Base-by-base conservation (phyloP, 2,888 invertebrate species). In the Metellina segmentata region DNA sequence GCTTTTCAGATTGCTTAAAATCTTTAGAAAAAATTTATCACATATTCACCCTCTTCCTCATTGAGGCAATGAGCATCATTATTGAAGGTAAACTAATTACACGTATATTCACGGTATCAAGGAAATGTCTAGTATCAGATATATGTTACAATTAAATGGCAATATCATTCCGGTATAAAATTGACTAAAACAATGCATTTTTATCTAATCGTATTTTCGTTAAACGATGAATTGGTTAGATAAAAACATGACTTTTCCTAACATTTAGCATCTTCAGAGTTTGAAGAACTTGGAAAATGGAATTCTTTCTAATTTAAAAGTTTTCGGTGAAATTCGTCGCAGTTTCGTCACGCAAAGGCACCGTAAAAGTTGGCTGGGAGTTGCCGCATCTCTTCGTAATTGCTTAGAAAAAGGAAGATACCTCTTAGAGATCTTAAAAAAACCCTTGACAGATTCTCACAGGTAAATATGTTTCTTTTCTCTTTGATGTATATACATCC, bases 271-370 rank as follows among this genome's bases (percentile, higher is more conserved):
- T 49, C 51, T 16, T 8, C 16, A 61, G 9, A 61, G 11, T 61
- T 61, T 87, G 61, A 51, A 83, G 19, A 82, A 87, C 8, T 49
- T 91, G 0, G 71, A 83, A 51, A 20, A 69, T 0, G 48, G 19
- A n/a, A 71, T 91, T n/a, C 77, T 51, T n/a, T 61, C 72, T 0
- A 82, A 61, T 16, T 72, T 91, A 34, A 72, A 34, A n/a, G n/a
- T 72, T 6, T 91, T 91, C 20, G 91, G 91, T 11, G 78, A 87
- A 61, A 75, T 91, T 83, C 87, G 91, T 16, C 82, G 71, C 5
- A 53, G 71, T n/a, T 83, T 91, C 16, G 91, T 91, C 4, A 74
- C 83, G 7, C 81, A 74, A 20, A 20, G 83, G 13, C 71, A 79
- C 74, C 53, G 6, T 51, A 91, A 72, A 74, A n/a, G 16, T 16